A percentile compares a stretch with the other conserved stretches of the same genome.
Conservation (phyloP, 2,113 vertebrate genomes). For the Salvelinus sp. region DNA sequence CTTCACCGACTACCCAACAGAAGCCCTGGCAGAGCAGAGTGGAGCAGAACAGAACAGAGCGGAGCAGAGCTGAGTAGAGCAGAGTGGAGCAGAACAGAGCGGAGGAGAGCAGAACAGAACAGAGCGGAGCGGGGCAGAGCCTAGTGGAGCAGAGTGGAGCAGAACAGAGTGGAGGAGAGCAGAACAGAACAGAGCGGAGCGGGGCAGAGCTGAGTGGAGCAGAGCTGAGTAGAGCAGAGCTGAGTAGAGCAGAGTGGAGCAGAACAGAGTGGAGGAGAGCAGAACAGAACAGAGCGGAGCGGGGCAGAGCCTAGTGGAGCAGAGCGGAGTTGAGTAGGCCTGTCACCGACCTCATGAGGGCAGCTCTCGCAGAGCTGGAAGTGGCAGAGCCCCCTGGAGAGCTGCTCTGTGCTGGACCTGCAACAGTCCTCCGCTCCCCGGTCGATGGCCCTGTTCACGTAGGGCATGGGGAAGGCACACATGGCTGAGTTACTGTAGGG, state of each 20-base stretch:
- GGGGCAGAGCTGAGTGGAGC: too few relatives aligned
- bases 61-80: fast-evolving
- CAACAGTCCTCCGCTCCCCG: slow-evolving; percentile 82
- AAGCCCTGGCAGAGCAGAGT: too few relatives aligned
- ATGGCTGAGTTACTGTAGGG: slow-evolving; percentile 75
- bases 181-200: too few relatives aligned
- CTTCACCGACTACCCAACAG: too few relatives aligned
- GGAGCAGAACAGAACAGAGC: too few relatives aligned
- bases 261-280: too few relatives aligned
- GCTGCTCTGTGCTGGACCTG: slow-evolving; percentile 36
- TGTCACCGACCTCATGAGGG: slow-evolving; percentile 82
- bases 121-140: too few relatives aligned
- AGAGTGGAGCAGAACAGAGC: fast-evolving
- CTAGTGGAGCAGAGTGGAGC: too few relatives aligned
- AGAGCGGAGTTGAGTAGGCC: neutral
- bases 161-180: too few relatives aligned
- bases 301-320: fast-evolving
- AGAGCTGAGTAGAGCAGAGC: too few relatives aligned
- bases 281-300: too few relatives aligned
- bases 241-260: too few relatives aligned
- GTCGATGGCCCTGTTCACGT: slow-evolving; percentile 77
- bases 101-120: fast-evolving
- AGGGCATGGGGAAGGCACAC: slow-evolving; percentile 82
- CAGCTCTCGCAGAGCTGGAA: slow-evolving; percentile 81
- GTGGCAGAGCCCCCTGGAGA: slow-evolving; percentile 80